A percentile compares a stretch with the other conserved stretches of the same genome.
phyloP scores from a whole-genome alignment of 2,113 vertebrate species.

The Blennius ocellaris region DNA sequence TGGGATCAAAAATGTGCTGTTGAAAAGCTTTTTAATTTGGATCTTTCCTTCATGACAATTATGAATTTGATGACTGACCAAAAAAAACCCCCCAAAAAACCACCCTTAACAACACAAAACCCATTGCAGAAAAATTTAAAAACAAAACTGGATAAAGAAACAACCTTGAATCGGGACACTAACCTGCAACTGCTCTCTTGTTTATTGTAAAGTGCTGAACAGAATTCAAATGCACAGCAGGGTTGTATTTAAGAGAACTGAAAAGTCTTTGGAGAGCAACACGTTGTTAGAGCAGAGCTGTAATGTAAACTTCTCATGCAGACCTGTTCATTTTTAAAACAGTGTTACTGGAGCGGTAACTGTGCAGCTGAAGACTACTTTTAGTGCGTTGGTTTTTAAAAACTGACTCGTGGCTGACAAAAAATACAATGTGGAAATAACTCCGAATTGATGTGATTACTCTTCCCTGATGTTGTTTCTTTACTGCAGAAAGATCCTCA shows the following conservation, averaged over 20 bases:
- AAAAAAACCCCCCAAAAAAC: too few species aligned
- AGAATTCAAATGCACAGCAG: neutral
- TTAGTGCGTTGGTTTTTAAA: neutral
- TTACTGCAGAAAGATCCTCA: constrained; percentile 90
- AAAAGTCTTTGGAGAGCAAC: neutral
- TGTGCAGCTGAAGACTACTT: constrained; percentile 22
- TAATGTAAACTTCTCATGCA: constrained; percentile 21
- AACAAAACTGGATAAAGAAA: too few species aligned
- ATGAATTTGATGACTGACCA: too few species aligned
- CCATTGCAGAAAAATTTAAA: too few species aligned
- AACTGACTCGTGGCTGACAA: neutral
- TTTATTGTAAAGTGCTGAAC: neutral
- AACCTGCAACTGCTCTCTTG: neutral
- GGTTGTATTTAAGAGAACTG: constrained; percentile 3
- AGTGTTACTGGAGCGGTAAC: constrained; percentile 18
- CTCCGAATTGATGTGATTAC: neutral
- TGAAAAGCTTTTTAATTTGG: too few species aligned
- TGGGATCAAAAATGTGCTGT: too few species aligned
- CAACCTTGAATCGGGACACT: too few species aligned
- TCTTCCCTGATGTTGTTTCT: neutral
- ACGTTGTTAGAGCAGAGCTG: neutral
- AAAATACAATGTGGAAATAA: neutral
- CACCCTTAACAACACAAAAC: too few species aligned
- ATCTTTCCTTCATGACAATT: too few species aligned
- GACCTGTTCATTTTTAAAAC: constrained; percentile 27